Conservation (phyloP, 92 coral and sea anemone genomes). For the Muricea muricata region DNA sequence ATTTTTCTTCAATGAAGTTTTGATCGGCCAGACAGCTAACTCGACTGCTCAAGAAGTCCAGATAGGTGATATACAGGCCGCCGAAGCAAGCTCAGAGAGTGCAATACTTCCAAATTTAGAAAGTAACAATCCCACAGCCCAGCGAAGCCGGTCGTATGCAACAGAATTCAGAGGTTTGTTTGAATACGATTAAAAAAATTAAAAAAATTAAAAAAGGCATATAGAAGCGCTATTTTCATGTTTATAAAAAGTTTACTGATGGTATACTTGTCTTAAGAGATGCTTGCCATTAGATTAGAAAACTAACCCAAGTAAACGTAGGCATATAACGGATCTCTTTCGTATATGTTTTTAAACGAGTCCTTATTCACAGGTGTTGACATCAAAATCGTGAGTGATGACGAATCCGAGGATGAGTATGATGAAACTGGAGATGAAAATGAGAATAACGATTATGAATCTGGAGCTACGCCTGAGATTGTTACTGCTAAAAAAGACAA, state of each 20-base stretch:
- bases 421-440: neutral
- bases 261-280: too few species aligned
- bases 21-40: too few species aligned
- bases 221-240: too few species aligned
- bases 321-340: too few species aligned
- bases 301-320: too few species aligned
- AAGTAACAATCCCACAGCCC: neutral
- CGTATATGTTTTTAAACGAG: neutral
- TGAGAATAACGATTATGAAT: neutral
- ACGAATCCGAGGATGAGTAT: neutral
- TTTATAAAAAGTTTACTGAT: too few species aligned
- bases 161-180: neutral
- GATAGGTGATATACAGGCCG: too few species aligned
- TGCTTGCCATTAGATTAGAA: too few species aligned
- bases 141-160: neutral
- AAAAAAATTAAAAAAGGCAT: too few species aligned
- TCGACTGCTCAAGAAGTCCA: too few species aligned
- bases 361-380: neutral
- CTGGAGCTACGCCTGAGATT: neutral
- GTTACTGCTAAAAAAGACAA: neutral
- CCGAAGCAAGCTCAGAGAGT: neutral
- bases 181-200: neutral
- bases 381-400: neutral
- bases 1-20: too few species aligned
- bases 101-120: neutral